Evolutionary conservation across 2,888 invertebrate genomes (phyloP), one percentile per base, ranked within the genome.

Genomic region (Disparrhopalites patrizii): DNA sequence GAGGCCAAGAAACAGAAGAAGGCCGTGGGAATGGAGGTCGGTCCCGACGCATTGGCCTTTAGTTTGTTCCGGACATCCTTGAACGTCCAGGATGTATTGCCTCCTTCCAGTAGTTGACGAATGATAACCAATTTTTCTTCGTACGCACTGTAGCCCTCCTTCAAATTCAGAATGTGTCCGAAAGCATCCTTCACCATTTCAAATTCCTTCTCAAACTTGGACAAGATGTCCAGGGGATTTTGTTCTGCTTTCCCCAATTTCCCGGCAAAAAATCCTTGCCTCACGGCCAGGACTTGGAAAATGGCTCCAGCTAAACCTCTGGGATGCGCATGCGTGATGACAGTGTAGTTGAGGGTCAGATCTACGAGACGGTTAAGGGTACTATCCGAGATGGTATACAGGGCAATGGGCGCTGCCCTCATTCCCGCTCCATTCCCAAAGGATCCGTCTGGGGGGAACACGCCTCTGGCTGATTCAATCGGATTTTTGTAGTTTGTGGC

Each of bases 381-480:
- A 10, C n/a, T 15, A 43, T 43, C 43, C 5, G 82, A 51, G 62
- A 69, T 55, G 71, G 80, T 84, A 77, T 84, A 87, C 50, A 90
- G 78, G 0, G 86, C 83, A 47, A 87, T 78, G 2, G 89, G 89
- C 27, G 85, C 80, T 28, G 87, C 81, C 74, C 89, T 81, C 89
- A 89, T 89, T 0, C 88, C 88, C 54, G 28, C 18, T 18, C 89
- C 89, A 79, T 89, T 90, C 15, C 89, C 90, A 79, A 82, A 87
- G 1, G 88, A 88, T 0, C 90, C 89, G 40, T 76, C 73, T 1
- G 88, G 88, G 73, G 81, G 78, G 77, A 88, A 89, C 77, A 87
- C 87, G 72, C 84, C 81, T 54, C 25, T 27, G 18, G 60, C 40
- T 13, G 47, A 47, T 10, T 30, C n/a, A 40, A 47, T 47, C 8